Evolutionary conservation across 2,888 invertebrate genomes (phyloP).

Genomic region (Tiphia femorata): DNA sequence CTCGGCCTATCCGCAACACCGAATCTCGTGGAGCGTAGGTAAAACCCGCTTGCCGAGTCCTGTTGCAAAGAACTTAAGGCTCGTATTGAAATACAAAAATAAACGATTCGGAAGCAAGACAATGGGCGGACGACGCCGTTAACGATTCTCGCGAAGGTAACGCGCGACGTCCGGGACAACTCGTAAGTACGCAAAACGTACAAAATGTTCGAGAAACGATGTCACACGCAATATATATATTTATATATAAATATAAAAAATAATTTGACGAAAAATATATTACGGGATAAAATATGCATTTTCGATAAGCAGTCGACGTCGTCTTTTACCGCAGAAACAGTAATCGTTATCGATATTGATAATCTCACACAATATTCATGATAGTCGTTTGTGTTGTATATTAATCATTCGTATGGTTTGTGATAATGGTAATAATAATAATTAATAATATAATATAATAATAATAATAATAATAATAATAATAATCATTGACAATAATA

Average conservation of each 20-base stretch:
- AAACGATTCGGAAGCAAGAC: conserved; percentile 56
- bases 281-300: conserved; percentile 46
- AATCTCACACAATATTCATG: conserved; percentile 34
- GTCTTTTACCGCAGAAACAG: conserved; percentile 28
- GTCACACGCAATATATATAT: conserved; percentile 23
- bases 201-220: conserved; percentile 33
- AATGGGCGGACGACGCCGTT: conserved; percentile 31
- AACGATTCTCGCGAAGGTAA: conserved; percentile 27
- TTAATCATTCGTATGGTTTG: conserved; percentile 37
- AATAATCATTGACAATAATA: conserved; percentile 21
- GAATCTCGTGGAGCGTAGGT: conserved; percentile 45
- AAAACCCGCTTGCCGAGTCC: conserved; percentile 37
- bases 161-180: conserved; percentile 28
- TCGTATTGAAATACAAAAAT: conserved; percentile 63
- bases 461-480: conserved; percentile 36
- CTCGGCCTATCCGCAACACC: conserved; percentile 31
- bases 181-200: conserved; percentile 31
- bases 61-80: conserved; percentile 53
- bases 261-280: conserved; percentile 46
- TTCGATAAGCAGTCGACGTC: conserved; percentile 37
- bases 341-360: conserved; percentile 30
- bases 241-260: conserved; percentile 49
- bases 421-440: conserved; percentile 38
- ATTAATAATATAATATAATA: conserved; percentile 17
- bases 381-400: conserved; percentile 41